Evolutionary conservation across 2,113 vertebrate species (phyloP), one percentile per base, ranked within the genome.

Genomic region (Nesogale talazaci): DNA sequence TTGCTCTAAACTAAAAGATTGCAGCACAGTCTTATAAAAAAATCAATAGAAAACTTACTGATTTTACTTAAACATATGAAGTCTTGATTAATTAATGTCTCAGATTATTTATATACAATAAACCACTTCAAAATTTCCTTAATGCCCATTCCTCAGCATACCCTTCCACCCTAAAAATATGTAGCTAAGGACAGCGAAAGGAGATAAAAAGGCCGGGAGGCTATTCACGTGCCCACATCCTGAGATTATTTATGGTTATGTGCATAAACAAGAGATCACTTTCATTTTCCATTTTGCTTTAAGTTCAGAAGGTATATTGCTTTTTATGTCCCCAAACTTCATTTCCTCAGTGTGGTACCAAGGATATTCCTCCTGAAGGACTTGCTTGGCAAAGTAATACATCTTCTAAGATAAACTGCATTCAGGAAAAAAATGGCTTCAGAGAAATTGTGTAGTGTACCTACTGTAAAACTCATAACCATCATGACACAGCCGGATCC

Each of bases 321-420:
- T 92, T 89, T 95, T 93, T 95, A 94, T 85, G 77, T 82, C 6
- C 67, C 56, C 27, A 93, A 84, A 92, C 65, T 96, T 95, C 82
- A 96, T 96, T 96, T 95, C 74, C 86, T 92, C 89, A 95, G 42
- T 85, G 81, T 79, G 69, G 74, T 67, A 85, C 89, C 89, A 95
- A 95, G 83, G 67, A 96, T 94, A 96, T 91, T 76, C 74, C 83
- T 92, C 84, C 86, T 94, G 84, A 94, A 96, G 92, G 81, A 95
- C 89, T 91, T 92, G 74, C 84, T 91, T 93, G 69, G 82, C 81
- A 95, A 96, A 95, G 81, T 94, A 95, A 97, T 96, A 94, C 57
- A 96, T 94, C 84, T 95, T 94, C 57, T 65, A 92, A 94, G 89
- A 96, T 94, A 95, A 96, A 95, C 89, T 96, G 29, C 57, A 91